Conservation (phyloP, 2,113 vertebrate species). For the Pedionomus torquatus region DNA sequence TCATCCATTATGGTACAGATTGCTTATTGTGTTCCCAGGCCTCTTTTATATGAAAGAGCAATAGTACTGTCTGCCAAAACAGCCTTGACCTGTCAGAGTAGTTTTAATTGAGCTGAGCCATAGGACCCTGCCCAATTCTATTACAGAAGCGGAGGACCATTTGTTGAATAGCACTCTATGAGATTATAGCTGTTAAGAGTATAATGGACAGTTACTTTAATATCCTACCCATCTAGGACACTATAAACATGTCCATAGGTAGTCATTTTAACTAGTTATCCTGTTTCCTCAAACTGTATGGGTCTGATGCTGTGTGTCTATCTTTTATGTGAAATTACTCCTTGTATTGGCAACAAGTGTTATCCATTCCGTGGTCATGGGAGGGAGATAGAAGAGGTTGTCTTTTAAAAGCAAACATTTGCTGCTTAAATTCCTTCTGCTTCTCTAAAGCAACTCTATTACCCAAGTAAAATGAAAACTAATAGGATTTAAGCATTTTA, state of each 20-base stretch:
- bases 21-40: slow-evolving; percentile 46
- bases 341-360: neutral
- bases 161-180: neutral
- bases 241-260: neutral
- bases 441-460: neutral
- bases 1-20: slow-evolving; percentile 47
- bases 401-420: neutral
- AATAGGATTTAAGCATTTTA: neutral
- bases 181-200: slow-evolving; percentile 40
- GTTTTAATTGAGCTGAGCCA: slow-evolving; percentile 67
- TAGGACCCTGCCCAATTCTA: slow-evolving; percentile 17
- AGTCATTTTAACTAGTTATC: slow-evolving; percentile 30
- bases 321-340: neutral
- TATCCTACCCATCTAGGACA: slow-evolving; percentile 15
- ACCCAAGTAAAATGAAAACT: neutral
- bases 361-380: neutral
- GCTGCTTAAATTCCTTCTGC: neutral
- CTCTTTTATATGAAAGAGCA: slow-evolving; percentile 58
- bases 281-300: neutral
- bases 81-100: slow-evolving; percentile 42
- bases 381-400: neutral
- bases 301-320: neutral
- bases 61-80: slow-evolving; percentile 50
- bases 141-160: neutral
- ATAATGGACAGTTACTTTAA: slow-evolving; percentile 54